Conservation (phyloP, 2,888 invertebrate species). For the Amaurobius ferox region DNA sequence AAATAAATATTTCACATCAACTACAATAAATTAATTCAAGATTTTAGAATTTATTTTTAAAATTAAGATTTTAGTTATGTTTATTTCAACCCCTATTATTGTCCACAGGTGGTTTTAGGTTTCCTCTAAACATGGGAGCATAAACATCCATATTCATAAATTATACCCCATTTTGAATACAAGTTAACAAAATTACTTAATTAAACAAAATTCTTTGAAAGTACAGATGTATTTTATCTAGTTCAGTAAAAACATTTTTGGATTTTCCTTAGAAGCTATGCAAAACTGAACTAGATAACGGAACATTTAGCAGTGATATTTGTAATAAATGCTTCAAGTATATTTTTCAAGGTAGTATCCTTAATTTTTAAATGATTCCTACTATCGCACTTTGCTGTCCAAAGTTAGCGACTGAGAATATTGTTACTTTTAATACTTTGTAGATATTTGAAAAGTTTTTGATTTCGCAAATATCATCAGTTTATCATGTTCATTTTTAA, state of each 20-base stretch:
- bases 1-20: too few species aligned
- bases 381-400: conserved; percentile 21
- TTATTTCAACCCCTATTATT: too few species aligned
- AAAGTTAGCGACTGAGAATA: conserved; percentile 17
- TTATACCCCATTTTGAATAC: too few species aligned
- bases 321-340: conserved; percentile 29
- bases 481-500: background rate
- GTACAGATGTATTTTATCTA: conserved; percentile 16
- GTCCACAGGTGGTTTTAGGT: too few species aligned
- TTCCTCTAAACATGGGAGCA: too few species aligned
- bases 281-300: conserved; percentile 24
- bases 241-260: conserved; percentile 17
- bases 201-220: background rate
- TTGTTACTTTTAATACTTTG: conserved; percentile 18
- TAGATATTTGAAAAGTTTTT: conserved; percentile 7
- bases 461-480: conserved; percentile 12
- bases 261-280: conserved; percentile 32
- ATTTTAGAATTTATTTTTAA: too few species aligned
- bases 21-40: too few species aligned
- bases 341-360: conserved; percentile 18
- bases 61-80: too few species aligned
- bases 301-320: conserved; percentile 19
- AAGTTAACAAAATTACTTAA: too few species aligned
- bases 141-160: too few species aligned
- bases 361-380: conserved; percentile 16